A percentile compares a stretch with the other conserved stretches of the same genome.
Evolutionary conservation across 2,113 vertebrate genomes (phyloP).

Genomic region (Catharus bicknelli): DNA sequence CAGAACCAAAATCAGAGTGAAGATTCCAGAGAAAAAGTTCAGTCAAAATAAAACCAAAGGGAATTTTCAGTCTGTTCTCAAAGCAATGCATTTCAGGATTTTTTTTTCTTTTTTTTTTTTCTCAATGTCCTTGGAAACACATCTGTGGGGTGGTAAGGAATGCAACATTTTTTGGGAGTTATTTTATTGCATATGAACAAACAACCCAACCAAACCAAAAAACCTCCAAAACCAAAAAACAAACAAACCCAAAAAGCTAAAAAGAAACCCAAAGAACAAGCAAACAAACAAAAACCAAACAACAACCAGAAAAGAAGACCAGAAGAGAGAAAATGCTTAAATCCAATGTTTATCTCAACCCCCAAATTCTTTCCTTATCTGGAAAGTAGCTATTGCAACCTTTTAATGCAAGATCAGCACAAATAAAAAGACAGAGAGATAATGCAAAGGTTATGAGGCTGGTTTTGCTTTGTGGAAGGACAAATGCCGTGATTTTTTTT

Average conservation of each 20-base stretch:
- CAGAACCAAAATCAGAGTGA: neutral
- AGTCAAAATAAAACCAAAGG: neutral
- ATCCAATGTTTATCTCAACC: neutral
- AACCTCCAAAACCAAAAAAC: neutral
- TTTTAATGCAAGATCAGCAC: neutral
- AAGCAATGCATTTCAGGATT: neutral
- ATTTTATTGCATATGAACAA: neutral
- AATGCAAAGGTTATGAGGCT: neutral
- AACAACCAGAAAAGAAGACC: neutral
- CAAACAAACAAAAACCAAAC: neutral
- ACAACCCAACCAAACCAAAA: too few species aligned
- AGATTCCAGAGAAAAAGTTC: neutral
- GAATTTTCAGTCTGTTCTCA: neutral
- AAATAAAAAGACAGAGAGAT: neutral
- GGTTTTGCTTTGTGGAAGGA: neutral
- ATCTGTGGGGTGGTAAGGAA: neutral
- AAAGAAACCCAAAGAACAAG: neutral
- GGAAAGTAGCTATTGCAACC: neutral
- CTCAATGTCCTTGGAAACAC: neutral
- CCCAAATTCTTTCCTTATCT: slow-evolving; percentile 1
- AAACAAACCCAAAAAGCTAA: neutral
- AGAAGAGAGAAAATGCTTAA: neutral
- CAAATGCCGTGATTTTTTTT: neutral
- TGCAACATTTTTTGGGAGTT: neutral
- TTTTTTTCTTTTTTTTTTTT: too few species aligned